Evolutionary conservation across 2,888 invertebrate species (phyloP).

Genomic region (Rotaria sp.): DNA sequence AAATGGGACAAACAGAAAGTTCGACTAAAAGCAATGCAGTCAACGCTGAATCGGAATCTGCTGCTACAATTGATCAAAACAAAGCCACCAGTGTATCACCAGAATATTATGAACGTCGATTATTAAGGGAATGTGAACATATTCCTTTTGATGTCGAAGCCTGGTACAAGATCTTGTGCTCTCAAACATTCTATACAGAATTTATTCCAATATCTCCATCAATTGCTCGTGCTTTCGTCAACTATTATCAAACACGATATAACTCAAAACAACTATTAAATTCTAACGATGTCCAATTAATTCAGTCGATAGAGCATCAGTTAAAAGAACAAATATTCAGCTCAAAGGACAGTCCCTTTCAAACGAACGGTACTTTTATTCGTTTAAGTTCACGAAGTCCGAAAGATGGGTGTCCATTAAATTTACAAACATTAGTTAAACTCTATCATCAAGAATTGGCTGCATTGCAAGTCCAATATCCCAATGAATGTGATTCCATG

Average conservation of each 20-base stretch:
- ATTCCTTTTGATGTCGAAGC: neutral
- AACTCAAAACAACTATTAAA: neutral
- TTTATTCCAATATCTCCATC: neutral
- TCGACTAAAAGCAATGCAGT: neutral
- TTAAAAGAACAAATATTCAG: neutral
- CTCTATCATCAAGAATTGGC: neutral
- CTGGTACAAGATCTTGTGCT: neutral
- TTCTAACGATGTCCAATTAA: neutral
- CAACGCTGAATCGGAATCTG: neutral
- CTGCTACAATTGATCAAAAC: neutral
- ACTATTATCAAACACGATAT: neutral
- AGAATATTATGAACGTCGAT: neutral
- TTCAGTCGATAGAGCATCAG: neutral
- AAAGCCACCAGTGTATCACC: too few relatives aligned
- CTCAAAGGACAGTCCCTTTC: too few relatives aligned
- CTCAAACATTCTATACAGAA: neutral
- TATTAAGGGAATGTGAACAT: neutral
- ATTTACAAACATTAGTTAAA: neutral
- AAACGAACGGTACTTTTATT: neutral
- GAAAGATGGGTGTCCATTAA: neutral
- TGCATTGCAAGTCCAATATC: neutral
- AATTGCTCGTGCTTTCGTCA: neutral
- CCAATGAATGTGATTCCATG: neutral
- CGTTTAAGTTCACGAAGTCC: constrained; percentile 1
- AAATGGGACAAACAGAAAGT: neutral